phyloP scores from a whole-genome alignment of 2,113 vertebrate species.

The Gadus macrocephalus region DNA sequence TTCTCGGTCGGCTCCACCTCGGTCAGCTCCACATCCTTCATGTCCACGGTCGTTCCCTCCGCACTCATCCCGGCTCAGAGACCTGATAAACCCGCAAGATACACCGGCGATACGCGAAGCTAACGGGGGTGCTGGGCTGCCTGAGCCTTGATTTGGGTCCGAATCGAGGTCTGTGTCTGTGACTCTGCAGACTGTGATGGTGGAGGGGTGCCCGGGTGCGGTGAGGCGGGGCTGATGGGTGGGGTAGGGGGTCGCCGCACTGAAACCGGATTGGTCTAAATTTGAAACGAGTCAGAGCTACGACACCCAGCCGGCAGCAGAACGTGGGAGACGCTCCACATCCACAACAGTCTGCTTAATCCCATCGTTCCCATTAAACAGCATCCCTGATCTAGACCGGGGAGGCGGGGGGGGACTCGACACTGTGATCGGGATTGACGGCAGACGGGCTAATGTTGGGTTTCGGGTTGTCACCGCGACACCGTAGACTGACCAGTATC shows the following conservation, averaged over 20 bases:
- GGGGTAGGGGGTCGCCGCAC: background rate
- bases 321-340: background rate
- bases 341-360: background rate
- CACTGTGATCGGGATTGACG: no score
- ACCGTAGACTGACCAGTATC: no score
- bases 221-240: background rate
- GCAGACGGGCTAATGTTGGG: no score
- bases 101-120: no score
- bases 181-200: background rate
- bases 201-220: background rate
- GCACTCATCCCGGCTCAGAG: background rate
- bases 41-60: constrained; percentile 38
- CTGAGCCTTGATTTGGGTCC: no score
- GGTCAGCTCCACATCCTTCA: constrained; percentile 77
- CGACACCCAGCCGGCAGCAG: background rate
- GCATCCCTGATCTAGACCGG: no score
- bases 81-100: no score
- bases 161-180: background rate
- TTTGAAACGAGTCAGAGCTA: background rate
- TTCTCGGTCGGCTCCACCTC: constrained; percentile 16
- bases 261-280: constrained; percentile 1
- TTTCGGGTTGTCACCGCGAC: no score
- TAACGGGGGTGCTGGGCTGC: no score
- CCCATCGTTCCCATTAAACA: no score
- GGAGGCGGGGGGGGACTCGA: no score